Evolutionary conservation across 2,797 vertebrate species (phyloP), one percentile per base, ranked within the genome.

Genomic region (Enteromius treurensis): DNA sequence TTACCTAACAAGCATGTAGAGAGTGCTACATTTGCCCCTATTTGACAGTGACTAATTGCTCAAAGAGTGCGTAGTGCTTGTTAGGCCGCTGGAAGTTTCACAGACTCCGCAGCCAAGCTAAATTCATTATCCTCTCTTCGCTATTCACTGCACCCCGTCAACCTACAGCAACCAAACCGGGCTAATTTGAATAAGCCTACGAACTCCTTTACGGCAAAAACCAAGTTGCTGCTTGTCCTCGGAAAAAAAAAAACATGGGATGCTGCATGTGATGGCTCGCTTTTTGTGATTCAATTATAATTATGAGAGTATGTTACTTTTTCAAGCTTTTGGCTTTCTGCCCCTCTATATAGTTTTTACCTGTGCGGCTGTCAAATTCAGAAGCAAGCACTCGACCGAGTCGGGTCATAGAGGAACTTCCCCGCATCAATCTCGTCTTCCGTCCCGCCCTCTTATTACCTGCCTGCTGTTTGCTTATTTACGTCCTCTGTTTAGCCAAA

Each of bases 1-100:
- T 95, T 94, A 95, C 95, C 94, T 95, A 95, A 95, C 94, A 95
- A 95, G 94, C 94, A 92, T 92, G 93, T 93, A 92, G 88, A 94
- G 90, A 93, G 92, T 94, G 95, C 92, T 94, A 94, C 94, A 95
- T 94, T 94, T 95, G 94, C 94, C 94, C 94, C 93, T 93, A 90
- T 92, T 93, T 95, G 94, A 95, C 94, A 95, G 93, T 95, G 94
- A 95, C 93, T 95, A 95, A 95, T 95, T 95, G 93, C 93, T 92
- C 90, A 88, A 92, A 95, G 93, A 91, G 94, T 93, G 93, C 92
- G 89, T 93, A 92, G 93, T 92, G 93, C 94, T 94, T 94, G 94
- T 95, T 95, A 95, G 94, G 94, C 92, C 90, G 92, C 92, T 90
- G 89, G 88, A 94, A 89, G 92, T 92, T 92, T 92, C 92, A 92